Evolutionary conservation across 2,113 vertebrate species (phyloP).

Genomic region (Eudyptes chrysolophus): DNA sequence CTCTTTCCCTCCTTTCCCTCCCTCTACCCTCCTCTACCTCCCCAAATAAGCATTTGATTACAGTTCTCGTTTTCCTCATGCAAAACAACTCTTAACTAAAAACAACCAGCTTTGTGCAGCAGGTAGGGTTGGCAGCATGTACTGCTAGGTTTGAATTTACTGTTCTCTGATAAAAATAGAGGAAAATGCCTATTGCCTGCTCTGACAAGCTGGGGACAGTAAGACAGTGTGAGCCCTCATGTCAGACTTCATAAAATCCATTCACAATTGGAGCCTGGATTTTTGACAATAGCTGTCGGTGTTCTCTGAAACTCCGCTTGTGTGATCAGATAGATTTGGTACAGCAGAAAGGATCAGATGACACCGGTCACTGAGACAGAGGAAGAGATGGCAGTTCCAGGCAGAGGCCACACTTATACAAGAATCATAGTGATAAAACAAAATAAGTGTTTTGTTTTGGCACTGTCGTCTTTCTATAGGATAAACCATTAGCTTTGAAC

Average conservation of each 20-base stretch:
- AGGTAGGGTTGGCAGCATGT: background rate
- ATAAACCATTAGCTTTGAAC: background rate
- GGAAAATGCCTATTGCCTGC: background rate
- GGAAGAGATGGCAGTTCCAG: background rate
- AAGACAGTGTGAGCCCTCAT: background rate
- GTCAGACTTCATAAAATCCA: background rate
- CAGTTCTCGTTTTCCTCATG: background rate
- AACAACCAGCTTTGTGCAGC: background rate
- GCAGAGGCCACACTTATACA: background rate
- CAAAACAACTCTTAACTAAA: background rate
- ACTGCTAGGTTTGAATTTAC: background rate
- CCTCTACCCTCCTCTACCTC: background rate
- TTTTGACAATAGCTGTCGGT: background rate
- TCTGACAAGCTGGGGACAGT: background rate
- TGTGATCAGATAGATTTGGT: background rate
- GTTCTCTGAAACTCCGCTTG: background rate
- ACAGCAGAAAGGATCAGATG: background rate
- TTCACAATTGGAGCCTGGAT: background rate
- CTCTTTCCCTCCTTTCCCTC: background rate
- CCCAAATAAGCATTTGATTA: background rate
- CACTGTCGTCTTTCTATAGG: background rate
- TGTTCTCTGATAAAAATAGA: background rate
- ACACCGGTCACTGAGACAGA: background rate
- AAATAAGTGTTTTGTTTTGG: background rate
- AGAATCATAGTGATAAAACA: background rate